phyloP scores from a whole-genome alignment of 2,797 vertebrate species.

The Phoxinus dragarum region DNA sequence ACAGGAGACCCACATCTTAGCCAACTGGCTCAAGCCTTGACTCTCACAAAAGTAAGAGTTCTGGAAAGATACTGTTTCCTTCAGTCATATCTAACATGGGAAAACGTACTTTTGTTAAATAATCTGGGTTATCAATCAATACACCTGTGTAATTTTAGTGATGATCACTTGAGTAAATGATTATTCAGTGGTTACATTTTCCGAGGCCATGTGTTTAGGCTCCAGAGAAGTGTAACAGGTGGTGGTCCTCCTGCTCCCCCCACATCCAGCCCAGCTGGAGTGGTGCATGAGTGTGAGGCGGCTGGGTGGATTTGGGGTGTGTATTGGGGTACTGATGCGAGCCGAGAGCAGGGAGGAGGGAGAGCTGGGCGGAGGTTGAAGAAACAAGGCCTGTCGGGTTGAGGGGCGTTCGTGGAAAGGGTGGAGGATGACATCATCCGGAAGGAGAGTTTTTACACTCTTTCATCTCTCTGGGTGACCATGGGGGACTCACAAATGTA shows the following conservation, averaged over 20 bases:
- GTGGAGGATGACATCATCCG: conserved; percentile 61
- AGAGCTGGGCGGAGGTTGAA: conserved; percentile 34
- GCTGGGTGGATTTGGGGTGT: conserved; percentile 40
- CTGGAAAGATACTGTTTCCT: conserved; percentile 14
- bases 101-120: not conserved
- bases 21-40: conserved; percentile 51
- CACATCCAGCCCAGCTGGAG: conserved; percentile 32
- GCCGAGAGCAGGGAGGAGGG: conserved; percentile 33
- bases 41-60: conserved; percentile 40
- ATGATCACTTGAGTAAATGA: conserved; percentile 20
- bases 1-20: conserved; percentile 43
- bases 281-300: conserved; percentile 32
- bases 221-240: conserved; percentile 50
- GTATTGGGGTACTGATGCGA: conserved; percentile 57
- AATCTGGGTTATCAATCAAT: not conserved
- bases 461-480: conserved; percentile 59
- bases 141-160: conserved; percentile 1
- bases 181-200: conserved; percentile 15
- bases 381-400: conserved; percentile 34
- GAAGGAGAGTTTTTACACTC: conserved; percentile 45
- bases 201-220: conserved; percentile 22
- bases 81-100: conserved; percentile 22
- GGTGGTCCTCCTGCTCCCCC: conserved; percentile 26
- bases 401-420: conserved; percentile 48
- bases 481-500: conserved; percentile 37